Base-by-base conservation (phyloP, 2,888 invertebrate genomes). In the Matsumyia berberina region DNA sequence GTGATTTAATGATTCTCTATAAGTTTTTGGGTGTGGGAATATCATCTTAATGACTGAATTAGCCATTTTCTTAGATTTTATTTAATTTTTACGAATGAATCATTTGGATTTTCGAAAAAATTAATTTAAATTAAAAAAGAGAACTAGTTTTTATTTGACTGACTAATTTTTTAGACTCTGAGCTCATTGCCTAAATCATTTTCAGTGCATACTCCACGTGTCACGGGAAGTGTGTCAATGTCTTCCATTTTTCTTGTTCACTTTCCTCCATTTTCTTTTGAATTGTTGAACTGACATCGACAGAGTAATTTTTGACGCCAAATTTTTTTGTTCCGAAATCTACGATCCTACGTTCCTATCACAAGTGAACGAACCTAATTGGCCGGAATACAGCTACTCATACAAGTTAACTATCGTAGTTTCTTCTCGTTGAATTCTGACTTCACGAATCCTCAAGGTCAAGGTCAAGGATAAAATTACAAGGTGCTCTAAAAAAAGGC, bases 141-240 rank as follows among this genome's bases (percentile, higher is more conserved):
- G 17, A 35, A 33, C 12, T n/a, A 33, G 33, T 53, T 15, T 33
- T 51, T 1, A 11, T n/a, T n/a, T n/a, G 12, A 51, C 12, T 12
- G 1, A 15, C 9, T 8, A 9, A 33, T 3, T 5, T n/a, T 12
- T 31, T 33, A 12, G 17, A 12, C 55, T 9, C 11, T 55, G 55
- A 35, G 5, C 17, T 55, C 9, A 35, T 33, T 33, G 11, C 17
- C 33, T 55, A 15, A 24, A 17, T 35, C n/a, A 9, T 17, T 55
- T 33, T 17, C 8, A 9, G 11, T 15, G 33, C 24, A 24, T 55
- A 11, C 4, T 12, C 33, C 33, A 55, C 55, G 33, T 35, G 55
- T 17, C 33, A 33, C 4, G 15, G 55, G 11, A 55, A 55, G 15
- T 53, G 12, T 29, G 53, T 24, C 53, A 29, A 53, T 31, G 29